A percentile compares a stretch with the other conserved stretches of the same genome.
These are phyloP conservation scores for Sebastolobus alascanus DNA, from an alignment of 2,797 vertebrate species.

Conservation along the genomic window DNA sequence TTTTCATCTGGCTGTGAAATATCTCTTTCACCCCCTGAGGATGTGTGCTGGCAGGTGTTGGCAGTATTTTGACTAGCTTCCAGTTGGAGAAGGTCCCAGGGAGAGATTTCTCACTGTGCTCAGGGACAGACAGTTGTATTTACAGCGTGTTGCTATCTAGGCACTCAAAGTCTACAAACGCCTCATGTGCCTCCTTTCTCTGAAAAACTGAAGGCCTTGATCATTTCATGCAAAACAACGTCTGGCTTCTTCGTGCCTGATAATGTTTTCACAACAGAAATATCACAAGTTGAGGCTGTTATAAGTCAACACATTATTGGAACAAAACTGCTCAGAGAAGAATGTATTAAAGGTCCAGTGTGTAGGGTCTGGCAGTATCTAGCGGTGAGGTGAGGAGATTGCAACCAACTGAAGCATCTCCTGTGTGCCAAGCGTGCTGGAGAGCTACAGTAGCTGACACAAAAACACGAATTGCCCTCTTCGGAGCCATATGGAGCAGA, in stretches of 20 bases:
- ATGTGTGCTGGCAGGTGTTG: slow-evolving; percentile 59
- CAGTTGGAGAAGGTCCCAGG: slow-evolving; percentile 64
- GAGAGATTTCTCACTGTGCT: slow-evolving; percentile 50
- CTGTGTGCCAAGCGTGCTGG: no score
- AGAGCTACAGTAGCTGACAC: no score
- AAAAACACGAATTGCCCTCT: no score
- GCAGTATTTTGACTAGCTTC: slow-evolving; percentile 69
- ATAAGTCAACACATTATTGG: neutral
- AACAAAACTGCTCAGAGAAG: neutral
- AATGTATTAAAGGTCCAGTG: neutral
- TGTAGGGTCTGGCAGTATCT: no score
- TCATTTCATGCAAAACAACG: slow-evolving; percentile 22
- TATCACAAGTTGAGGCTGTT: neutral
- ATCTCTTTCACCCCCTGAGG: slow-evolving; percentile 41
- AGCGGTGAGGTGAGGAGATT: no score
- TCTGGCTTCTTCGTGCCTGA: slow-evolving; percentile 24
- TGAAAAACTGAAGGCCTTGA: slow-evolving; percentile 12
- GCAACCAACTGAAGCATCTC: no score
- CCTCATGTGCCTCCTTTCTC: slow-evolving; percentile 5
- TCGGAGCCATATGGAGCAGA: no score
- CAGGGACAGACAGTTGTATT: slow-evolving; percentile 59
- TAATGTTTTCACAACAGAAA: slow-evolving; percentile 27
- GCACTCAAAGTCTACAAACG: slow-evolving; percentile 35
- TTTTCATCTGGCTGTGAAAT: slow-evolving; percentile 65
- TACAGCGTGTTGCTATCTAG: slow-evolving; percentile 47